Evolutionary conservation across 2,797 vertebrate species (phyloP).

Genomic region (Lacerta viridis): DNA sequence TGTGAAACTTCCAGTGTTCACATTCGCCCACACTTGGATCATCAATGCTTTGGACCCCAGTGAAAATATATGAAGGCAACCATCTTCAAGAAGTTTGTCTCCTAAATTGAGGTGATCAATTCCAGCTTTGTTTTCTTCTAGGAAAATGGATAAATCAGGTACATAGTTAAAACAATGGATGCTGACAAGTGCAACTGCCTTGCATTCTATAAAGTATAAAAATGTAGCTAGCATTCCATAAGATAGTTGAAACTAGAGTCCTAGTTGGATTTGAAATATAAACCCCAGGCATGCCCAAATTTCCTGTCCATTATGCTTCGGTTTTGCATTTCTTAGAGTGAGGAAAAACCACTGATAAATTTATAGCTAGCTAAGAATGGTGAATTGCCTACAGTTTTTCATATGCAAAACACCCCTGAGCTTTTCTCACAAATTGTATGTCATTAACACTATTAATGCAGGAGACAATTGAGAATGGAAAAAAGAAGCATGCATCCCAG

Average conservation of each 20-base stretch:
- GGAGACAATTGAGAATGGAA: neutral
- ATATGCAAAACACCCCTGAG: neutral
- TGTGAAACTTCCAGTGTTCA: constrained; percentile 86
- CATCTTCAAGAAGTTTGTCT: constrained; percentile 85
- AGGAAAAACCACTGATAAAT: neutral
- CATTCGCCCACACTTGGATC: constrained; percentile 97
- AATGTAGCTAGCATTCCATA: neutral
- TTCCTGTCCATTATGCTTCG: neutral
- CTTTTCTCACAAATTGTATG: neutral
- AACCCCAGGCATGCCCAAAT: neutral
- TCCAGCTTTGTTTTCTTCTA: constrained; percentile 81
- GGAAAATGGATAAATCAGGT: constrained; percentile 59
- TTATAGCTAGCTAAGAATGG: neutral
- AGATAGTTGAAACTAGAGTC: neutral
- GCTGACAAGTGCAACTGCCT: neutral
- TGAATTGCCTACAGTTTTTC: neutral
- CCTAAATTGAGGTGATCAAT: constrained; percentile 77
- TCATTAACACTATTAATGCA: neutral
- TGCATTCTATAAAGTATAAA: constrained; percentile 1
- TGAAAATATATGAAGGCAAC: constrained; percentile 91
- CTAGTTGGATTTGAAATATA: neutral
- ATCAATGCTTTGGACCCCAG: constrained; percentile 96
- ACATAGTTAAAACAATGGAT: neutral
- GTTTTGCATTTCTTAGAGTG: neutral
- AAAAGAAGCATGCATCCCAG: neutral